Evolutionary conservation across 2,797 vertebrate genomes (phyloP), one percentile per base, ranked within the genome.

Genomic region (Anguilla marmorata): DNA sequence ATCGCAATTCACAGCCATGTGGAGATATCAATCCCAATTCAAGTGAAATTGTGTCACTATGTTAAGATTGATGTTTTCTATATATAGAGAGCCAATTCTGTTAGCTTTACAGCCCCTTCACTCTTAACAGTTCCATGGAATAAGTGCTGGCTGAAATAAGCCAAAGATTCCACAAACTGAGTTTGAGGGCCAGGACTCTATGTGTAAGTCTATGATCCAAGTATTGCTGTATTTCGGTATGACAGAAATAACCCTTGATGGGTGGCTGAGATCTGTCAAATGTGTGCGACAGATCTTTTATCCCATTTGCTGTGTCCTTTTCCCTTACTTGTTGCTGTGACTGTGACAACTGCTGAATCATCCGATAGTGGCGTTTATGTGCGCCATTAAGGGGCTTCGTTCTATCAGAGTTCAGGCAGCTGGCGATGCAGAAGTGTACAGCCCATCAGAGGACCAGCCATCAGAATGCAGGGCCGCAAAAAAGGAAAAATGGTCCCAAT

Each of bases 31-130:
- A 79, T 79, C 37, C 33, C 74, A 41, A 37, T 79, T 79, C 74
- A 79, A 45, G 74, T 19, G 37, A 79, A 79, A 79, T 37, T 45
- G 12, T 79, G 74, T 79, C 37, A 79, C 74, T 45, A 41, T 79
- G 74, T 79, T 79, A 79, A 79, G 37, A 79, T 79, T 37, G 33
- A 79, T 45, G 37, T 41, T 41, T 41, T 79, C 74, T 79, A 79
- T 41, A 37, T 76, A 79, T 41, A 45, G 74, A 79, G 74, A 41
- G 14, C 33, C 14, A 79, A 21, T 79, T 33, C 30, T 79, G 16
- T 45, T 41, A 45, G 16, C 74, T 41, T 79, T 79, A 45, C 37
- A 79, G 16, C 6, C 33, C 37, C 74, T 37, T 79, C 33, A 14
- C 74, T 45, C 14, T 79, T 41, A 79, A 41, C 74, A 79, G 33